Conservation (phyloP, 2,113 vertebrate species). For the Siniperca knerii region DNA sequence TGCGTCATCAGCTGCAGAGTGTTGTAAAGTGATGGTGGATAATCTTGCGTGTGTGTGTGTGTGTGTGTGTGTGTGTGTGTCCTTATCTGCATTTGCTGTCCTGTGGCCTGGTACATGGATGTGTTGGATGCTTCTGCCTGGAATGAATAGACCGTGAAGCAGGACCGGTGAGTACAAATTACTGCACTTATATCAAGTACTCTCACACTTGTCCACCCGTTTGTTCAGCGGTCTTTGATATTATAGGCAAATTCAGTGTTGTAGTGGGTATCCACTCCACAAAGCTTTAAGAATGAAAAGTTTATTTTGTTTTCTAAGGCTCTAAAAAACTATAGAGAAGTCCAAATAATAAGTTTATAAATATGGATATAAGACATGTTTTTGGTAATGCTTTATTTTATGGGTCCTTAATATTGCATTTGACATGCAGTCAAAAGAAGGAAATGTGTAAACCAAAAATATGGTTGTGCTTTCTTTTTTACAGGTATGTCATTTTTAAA, state of each 20-base stretch:
- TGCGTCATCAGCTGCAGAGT: slow-evolving; percentile 57
- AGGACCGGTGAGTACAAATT: slow-evolving; percentile 83
- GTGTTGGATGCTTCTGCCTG: slow-evolving; percentile 54
- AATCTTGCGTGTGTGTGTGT: slow-evolving; percentile 43
- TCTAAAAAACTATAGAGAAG: not conserved
- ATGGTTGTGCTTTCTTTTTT: no score
- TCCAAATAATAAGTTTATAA: not conserved
- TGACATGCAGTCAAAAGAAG: not conserved
- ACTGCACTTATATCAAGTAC: slow-evolving; percentile 29
- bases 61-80: slow-evolving; percentile 48
- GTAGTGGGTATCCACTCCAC: not conserved
- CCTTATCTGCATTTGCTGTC: slow-evolving; percentile 53
- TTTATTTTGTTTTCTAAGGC: not conserved
- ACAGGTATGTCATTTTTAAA: no score
- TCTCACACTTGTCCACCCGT: not conserved
- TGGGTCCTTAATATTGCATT: not conserved
- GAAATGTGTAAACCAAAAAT: not conserved
- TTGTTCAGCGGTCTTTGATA: not conserved
- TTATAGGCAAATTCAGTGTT: not conserved
- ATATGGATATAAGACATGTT: no score
- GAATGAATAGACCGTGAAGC: slow-evolving; percentile 83
- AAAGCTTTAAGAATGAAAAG: not conserved
- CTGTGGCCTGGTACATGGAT: slow-evolving; percentile 66
- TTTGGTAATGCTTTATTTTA: not conserved
- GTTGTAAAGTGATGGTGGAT: slow-evolving; percentile 55